Evolutionary conservation across 2,797 vertebrate species (phyloP).

Genomic region (Rousettus madagascariensis): DNA sequence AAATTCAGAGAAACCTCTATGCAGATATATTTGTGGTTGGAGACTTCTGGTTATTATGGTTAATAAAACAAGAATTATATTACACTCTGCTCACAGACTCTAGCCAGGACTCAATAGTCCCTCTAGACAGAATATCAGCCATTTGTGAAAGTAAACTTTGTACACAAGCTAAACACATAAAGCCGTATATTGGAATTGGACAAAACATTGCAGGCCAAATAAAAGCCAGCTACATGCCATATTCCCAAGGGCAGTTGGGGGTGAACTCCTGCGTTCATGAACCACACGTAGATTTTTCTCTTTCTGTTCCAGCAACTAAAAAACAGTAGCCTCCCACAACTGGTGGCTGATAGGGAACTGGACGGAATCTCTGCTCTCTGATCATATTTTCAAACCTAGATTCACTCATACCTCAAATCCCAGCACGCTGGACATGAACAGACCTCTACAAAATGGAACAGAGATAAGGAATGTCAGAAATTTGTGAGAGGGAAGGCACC

Average conservation of each 20-base stretch:
- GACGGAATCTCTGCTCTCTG: not conserved
- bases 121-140: constrained; percentile 66
- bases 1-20: constrained; percentile 72
- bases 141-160: constrained; percentile 68
- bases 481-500: not conserved
- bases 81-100: constrained; percentile 75
- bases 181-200: constrained; percentile 67
- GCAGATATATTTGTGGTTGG: constrained; percentile 78
- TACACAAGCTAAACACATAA: constrained; percentile 44
- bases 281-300: not conserved
- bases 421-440: not conserved
- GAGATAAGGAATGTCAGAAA: not conserved
- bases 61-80: constrained; percentile 85
- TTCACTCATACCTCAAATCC: not conserved
- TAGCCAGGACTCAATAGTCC: constrained; percentile 59
- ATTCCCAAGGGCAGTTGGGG: constrained; percentile 11
- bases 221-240: constrained; percentile 62
- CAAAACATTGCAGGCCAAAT: constrained; percentile 58
- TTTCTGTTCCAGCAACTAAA: not conserved
- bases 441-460: not conserved
- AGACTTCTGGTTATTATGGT: constrained; percentile 81
- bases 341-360: not conserved
- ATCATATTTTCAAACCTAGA: not conserved
- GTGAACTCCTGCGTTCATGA: not conserved
- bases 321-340: not conserved